These are phyloP conservation scores for Anoplius nigerrimus DNA, from an alignment of 2,888 invertebrate genomes.

Conservation along the genomic window DNA sequence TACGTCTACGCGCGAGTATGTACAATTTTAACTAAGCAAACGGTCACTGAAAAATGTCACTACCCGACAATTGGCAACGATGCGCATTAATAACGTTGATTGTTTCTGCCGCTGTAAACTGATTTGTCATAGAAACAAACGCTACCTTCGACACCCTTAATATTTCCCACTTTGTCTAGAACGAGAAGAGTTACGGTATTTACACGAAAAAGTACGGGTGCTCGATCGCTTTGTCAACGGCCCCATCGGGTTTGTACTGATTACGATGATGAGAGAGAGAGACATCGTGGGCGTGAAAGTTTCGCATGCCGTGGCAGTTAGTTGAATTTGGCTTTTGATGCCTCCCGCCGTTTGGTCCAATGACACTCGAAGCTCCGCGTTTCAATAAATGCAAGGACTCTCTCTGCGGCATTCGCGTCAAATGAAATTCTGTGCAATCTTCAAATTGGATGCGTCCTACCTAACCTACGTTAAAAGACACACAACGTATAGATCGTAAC, in stretches of 20 bases:
- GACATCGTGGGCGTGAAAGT: constrained; percentile 37
- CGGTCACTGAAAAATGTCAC: no score
- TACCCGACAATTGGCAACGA: no score
- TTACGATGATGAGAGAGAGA: no score
- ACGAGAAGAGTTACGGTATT: constrained; percentile 5
- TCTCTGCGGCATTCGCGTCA: no score
- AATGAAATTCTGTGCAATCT: no score
- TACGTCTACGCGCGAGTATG: no score
- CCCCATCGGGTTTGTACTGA: no score
- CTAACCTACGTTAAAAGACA: no score
- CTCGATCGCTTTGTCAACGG: neutral
- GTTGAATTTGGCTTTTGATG: constrained; percentile 46
- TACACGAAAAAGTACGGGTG: constrained; percentile 8
- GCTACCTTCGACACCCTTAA: neutral
- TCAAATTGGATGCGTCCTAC: no score
- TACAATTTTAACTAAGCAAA: no score
- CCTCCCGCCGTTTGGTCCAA: constrained; percentile 33
- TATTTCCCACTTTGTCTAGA: neutral
- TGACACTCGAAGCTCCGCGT: no score
- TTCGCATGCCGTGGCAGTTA: constrained; percentile 53
- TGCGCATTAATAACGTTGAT: neutral
- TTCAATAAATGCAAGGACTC: constrained; percentile 6
- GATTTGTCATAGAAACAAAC: neutral
- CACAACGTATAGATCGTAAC: no score
- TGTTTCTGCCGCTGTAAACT: neutral